A percentile compares a stretch with the other conserved stretches of the same genome.
Evolutionary conservation across 1,140 invertebrate genomes (phyloP).

Genomic region (Neodiprion pinetum): DNA sequence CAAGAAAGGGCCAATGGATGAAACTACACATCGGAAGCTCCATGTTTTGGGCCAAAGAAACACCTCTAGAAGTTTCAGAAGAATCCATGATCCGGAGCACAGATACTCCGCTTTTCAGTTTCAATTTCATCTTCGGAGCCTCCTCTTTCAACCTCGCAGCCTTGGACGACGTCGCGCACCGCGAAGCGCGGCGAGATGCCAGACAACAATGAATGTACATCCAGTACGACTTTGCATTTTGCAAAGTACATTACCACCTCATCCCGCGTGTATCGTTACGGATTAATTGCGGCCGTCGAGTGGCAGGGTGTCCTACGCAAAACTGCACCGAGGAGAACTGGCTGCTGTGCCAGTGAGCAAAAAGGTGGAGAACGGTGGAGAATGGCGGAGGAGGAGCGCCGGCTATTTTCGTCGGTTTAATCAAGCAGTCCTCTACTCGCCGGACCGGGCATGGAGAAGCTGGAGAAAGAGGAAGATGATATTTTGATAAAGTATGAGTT

Average conservation of each 20-base stretch:
- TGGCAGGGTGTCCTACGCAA: too few relatives aligned
- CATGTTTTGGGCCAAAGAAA: too few relatives aligned
- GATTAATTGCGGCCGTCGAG: too few relatives aligned
- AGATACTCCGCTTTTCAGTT: too few relatives aligned
- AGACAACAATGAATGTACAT: constrained; percentile 45
- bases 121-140: background rate
- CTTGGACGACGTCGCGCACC: constrained; percentile 39
- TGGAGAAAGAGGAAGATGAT: background rate
- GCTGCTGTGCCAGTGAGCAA: background rate
- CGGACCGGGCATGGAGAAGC: background rate
- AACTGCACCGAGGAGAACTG: background rate
- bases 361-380: background rate
- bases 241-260: too few relatives aligned
- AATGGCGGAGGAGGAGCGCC: background rate
- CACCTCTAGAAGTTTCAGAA: too few relatives aligned
- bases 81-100: too few relatives aligned
- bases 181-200: constrained; percentile 41
- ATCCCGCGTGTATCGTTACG: too few relatives aligned
- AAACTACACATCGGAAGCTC: too few relatives aligned
- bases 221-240: background rate
- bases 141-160: background rate
- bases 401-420: background rate
- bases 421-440: background rate
- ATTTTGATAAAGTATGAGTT: background rate
- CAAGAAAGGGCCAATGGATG: too few relatives aligned